Conservation (phyloP, 2,113 vertebrate genomes). For the Acinonyx jubatus region DNA sequence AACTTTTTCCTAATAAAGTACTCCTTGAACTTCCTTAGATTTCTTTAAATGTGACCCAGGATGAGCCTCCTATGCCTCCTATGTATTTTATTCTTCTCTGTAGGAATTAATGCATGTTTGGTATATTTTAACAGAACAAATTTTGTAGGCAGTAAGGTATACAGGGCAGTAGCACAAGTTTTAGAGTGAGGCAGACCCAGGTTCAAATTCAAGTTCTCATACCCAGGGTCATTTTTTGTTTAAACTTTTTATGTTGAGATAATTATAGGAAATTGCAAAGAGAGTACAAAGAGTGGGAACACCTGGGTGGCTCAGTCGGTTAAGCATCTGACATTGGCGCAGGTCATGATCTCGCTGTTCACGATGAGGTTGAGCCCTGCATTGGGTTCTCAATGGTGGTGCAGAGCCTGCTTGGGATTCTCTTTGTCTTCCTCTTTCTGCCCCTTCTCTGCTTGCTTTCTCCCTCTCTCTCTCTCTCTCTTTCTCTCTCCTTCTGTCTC, state of each 20-base stretch:
- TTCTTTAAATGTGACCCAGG: not conserved
- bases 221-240: not conserved
- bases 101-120: constrained; percentile 26
- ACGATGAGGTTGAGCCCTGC: too few relatives aligned
- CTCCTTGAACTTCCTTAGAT: not conserved
- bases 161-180: not conserved
- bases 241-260: constrained; percentile 47
- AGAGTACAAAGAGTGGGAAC: not conserved
- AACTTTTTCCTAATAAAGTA: not conserved
- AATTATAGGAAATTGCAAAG: constrained; percentile 27
- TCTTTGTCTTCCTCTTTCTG: too few relatives aligned
- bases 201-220: constrained; percentile 18
- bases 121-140: constrained; percentile 4
- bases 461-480: too few relatives aligned
- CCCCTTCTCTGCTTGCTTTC: too few relatives aligned
- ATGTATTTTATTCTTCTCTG: not conserved
- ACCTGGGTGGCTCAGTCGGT: too few relatives aligned
- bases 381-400: too few relatives aligned
- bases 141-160: not conserved
- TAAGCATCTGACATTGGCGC: too few relatives aligned
- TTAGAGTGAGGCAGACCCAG: not conserved
- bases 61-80: not conserved
- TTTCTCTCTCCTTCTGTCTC: too few relatives aligned
- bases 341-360: too few relatives aligned
- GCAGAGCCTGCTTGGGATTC: too few relatives aligned